These are phyloP conservation scores for Elephantulus edwardii DNA, from an alignment of 2,113 vertebrate species.

Conservation along the genomic window DNA sequence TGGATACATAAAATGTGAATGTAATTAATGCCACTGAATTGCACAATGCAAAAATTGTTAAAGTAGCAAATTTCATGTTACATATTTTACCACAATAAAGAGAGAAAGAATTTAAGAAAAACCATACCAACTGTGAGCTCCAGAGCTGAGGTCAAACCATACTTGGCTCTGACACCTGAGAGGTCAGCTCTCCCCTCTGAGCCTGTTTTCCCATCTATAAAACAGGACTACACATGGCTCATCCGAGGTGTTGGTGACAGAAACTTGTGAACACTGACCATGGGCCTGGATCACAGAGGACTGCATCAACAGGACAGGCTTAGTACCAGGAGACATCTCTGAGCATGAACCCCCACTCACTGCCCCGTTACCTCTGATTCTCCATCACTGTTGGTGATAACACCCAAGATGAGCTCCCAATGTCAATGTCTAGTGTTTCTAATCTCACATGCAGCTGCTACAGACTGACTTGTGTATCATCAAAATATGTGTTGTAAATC, in stretches of 20 bases:
- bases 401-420: background rate
- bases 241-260: fast-evolving
- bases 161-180: fast-evolving
- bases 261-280: fast-evolving
- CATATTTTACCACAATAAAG: background rate
- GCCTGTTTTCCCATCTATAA: background rate
- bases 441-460: background rate
- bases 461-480: background rate
- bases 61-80: background rate
- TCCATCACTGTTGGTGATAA: fast-evolving
- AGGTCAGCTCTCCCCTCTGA: background rate
- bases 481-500: no score
- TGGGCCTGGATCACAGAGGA: fast-evolving
- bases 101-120: background rate
- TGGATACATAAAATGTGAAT: background rate
- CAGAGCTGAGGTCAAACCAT: background rate
- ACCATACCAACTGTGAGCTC: background rate
- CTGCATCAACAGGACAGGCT: fast-evolving
- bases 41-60: background rate
- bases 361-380: fast-evolving
- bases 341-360: fast-evolving
- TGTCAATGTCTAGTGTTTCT: fast-evolving
- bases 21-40: background rate
- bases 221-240: fast-evolving
- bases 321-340: background rate